Percentiles rank a stretch among this genome's conserved stretches.
phyloP scores from a whole-genome alignment of 2,888 invertebrate genomes.

The Entomobrya multifasciata region DNA sequence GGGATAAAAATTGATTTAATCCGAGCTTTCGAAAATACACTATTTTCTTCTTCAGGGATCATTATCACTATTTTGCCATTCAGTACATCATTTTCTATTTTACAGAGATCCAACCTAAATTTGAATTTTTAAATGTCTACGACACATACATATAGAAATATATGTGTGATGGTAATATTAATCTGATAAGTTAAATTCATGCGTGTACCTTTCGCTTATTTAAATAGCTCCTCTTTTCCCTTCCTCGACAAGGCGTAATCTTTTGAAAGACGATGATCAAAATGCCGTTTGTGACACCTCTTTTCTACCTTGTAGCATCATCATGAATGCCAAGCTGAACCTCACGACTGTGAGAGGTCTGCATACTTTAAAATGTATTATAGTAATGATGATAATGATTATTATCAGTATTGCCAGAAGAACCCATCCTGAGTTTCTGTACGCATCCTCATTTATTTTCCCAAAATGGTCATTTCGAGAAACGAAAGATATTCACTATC shows the following conservation, averaged over 20 bases:
- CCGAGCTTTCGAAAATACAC: no score
- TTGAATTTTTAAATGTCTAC: neutral
- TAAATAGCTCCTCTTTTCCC: slow-evolving; percentile 19
- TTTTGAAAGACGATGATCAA: neutral
- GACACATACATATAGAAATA: neutral
- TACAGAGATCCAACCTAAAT: slow-evolving; percentile 20
- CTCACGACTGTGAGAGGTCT: slow-evolving; percentile 1
- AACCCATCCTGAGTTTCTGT: no score
- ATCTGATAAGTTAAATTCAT: neutral
- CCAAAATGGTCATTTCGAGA: slow-evolving; percentile 37
- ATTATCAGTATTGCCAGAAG: no score
- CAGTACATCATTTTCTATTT: slow-evolving; percentile 15
- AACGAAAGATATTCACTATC: neutral
- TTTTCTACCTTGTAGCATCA: neutral
- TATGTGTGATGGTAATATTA: neutral
- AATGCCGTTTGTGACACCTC: neutral
- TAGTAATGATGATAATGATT: no score
- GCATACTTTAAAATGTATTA: no score
- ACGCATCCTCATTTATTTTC: no score
- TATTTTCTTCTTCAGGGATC: no score
- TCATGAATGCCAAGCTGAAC: neutral
- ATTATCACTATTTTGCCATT: no score
- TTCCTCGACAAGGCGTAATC: neutral
- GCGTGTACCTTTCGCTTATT: neutral
- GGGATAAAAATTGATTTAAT: no score